Percentiles rank a stretch among this genome's conserved stretches.
Evolutionary conservation across 2,888 invertebrate species (phyloP).

Genomic region (Drosophila sordidula): DNA sequence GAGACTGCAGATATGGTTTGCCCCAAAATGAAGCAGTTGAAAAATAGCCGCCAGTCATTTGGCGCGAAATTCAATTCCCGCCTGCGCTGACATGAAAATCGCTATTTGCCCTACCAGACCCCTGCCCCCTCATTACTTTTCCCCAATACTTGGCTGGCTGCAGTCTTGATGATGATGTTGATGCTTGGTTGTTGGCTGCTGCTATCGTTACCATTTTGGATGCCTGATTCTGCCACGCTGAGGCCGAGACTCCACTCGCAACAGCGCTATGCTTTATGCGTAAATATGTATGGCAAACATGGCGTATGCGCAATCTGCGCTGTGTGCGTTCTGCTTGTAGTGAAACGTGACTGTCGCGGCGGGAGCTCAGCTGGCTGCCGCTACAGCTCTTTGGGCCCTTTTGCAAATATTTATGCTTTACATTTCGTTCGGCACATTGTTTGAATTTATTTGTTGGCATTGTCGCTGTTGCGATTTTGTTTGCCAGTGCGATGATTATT

Average conservation of each 20-base stretch:
- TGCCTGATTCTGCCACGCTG: slow-evolving; percentile 7
- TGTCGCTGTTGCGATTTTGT: slow-evolving; percentile 67
- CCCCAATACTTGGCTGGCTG: slow-evolving; percentile 7
- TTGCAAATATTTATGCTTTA: slow-evolving; percentile 80
- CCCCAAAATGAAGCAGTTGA: slow-evolving; percentile 70
- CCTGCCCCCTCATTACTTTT: background rate
- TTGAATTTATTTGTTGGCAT: slow-evolving; percentile 78
- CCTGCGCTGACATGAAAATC: slow-evolving; percentile 79
- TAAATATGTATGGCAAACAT: slow-evolving; percentile 73
- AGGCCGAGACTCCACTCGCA: background rate
- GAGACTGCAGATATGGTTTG: slow-evolving; percentile 53
- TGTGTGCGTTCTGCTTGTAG: slow-evolving; percentile 54
- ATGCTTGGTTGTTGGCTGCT: slow-evolving; percentile 18
- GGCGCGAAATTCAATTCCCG: slow-evolving; percentile 80
- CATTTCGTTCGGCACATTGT: slow-evolving; percentile 80
- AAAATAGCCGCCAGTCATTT: slow-evolving; percentile 77
- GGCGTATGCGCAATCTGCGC: slow-evolving; percentile 75
- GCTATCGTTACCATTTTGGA: slow-evolving; percentile 46
- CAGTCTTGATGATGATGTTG: slow-evolving; percentile 45
- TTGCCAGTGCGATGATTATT: slow-evolving; percentile 73
- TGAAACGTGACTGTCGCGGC: slow-evolving; percentile 71
- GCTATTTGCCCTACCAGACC: slow-evolving; percentile 5
- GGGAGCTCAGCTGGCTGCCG: slow-evolving; percentile 67
- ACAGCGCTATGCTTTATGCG: slow-evolving; percentile 61
- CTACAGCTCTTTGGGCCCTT: slow-evolving; percentile 60